Percentiles rank a stretch among this genome's conserved stretches.
Conservation (phyloP, 64 coral and sea anemone species). For the Actinia tenebrosa region DNA sequence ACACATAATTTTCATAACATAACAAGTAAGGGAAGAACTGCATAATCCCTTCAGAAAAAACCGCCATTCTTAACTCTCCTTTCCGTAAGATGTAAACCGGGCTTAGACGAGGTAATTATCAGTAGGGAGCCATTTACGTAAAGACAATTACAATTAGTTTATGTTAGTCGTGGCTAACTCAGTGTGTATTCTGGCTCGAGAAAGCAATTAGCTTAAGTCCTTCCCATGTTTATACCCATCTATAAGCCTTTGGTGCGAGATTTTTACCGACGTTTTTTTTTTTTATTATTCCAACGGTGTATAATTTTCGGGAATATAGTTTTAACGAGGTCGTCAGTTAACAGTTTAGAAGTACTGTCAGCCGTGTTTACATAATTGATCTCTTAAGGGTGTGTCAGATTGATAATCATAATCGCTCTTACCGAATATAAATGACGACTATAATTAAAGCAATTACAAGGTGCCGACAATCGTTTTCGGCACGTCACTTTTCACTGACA, state of each 20-base stretch:
- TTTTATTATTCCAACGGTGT: too few species aligned
- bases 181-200: not conserved
- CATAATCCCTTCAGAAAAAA: not conserved
- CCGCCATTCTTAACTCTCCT: not conserved
- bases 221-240: not conserved
- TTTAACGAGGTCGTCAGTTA: not conserved
- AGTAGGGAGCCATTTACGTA: not conserved
- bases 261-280: not conserved
- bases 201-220: not conserved
- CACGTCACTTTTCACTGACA: not conserved
- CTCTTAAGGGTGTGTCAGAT: conserved; percentile 10
- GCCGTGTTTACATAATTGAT: conserved; percentile 11
- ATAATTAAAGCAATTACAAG: not conserved
- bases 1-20: too few species aligned
- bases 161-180: conserved; percentile 5
- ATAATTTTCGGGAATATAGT: not conserved
- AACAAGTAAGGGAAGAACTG: too few species aligned
- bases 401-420: not conserved
- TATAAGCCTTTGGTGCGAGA: not conserved
- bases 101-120: not conserved
- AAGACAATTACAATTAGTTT: not conserved
- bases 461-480: not conserved
- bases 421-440: not conserved
- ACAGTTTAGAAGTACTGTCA: conserved; percentile 10
- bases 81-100: not conserved